These are phyloP conservation scores for Tapirus terrestris DNA, from an alignment of 2,113 vertebrate genomes.

Conservation along the genomic window DNA sequence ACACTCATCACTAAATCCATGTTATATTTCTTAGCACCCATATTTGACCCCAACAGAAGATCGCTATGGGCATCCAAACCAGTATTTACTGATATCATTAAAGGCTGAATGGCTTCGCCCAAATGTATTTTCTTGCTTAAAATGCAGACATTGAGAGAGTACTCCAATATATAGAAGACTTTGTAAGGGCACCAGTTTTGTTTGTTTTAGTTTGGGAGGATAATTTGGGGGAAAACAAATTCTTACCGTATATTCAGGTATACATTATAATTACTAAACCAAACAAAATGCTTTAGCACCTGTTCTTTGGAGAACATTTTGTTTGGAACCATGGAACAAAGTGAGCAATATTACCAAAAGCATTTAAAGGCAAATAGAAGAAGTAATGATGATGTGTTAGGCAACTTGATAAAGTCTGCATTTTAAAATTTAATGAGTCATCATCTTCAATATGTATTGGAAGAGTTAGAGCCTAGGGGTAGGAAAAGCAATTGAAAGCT, in stretches of 20 bases:
- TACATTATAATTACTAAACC: background rate
- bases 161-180: background rate
- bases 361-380: background rate
- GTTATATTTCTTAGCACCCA: background rate
- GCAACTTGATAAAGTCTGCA: background rate
- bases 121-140: background rate
- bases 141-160: background rate
- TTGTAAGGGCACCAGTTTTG: background rate
- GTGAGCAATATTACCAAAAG: background rate
- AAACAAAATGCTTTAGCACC: background rate
- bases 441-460: background rate
- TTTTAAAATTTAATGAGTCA: background rate
- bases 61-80: background rate
- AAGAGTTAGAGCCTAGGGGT: background rate
- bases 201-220: background rate
- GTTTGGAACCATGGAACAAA: background rate
- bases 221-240: background rate
- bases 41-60: background rate
- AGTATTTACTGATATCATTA: background rate
- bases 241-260: background rate
- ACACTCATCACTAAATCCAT: background rate
- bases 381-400: background rate
- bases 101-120: background rate
- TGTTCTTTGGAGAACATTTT: background rate
- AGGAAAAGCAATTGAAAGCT: background rate